Base-by-base conservation (phyloP, 2,113 vertebrate species). In the Callopanchax toddi region DNA sequence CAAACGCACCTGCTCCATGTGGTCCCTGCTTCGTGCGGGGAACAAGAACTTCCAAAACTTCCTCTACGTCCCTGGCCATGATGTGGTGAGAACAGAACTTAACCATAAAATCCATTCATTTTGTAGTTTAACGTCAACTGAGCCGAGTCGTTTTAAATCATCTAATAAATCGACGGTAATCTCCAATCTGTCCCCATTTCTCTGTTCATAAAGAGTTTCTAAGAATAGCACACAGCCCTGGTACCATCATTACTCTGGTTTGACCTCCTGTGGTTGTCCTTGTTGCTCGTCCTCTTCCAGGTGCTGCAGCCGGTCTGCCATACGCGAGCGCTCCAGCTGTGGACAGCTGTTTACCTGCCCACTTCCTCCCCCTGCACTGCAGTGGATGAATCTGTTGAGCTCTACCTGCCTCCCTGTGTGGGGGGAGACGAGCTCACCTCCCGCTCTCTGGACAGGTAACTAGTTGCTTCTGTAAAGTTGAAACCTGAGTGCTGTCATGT, bases 11-110 rank as follows among this genome's bases (percentile, higher is more conserved):
- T 99, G 97, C 88, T 99, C 97, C 0, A 94, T 96, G 26, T 99
- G 97, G 97, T 98, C 97, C 15, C 93, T 99, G 48, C 93, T 99
- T 17, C 92, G 97, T 71, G 91, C 93, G 0, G 96, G 96, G 86
- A 99, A 99, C 88, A 99, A 99, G 91, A 98, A 97, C 90, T 99
- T 99, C 79, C 96, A 98, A 86, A 99, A 99, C 79, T 96, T 99
- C 59, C 96, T 99, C 76, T 99, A 99, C 42, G 95, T 96, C 82
- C 94, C 97, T 0, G 91, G 94, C 21, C 94, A 94, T 0, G 97
- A 99, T 66, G 92, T 95, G 95, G 97, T 98, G 79, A 50, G 12
- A 1, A 3, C 18, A 5, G 21, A 49, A 36, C 51, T 37, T 26
- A n/a, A n/a, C n/a, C n/a, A n/a, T n/a, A n/a, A n/a, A n/a, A 21